Evolutionary conservation across 2,113 vertebrate species (phyloP), one percentile per base, ranked within the genome.

Genomic region (Xiphorhynchus elegans): DNA sequence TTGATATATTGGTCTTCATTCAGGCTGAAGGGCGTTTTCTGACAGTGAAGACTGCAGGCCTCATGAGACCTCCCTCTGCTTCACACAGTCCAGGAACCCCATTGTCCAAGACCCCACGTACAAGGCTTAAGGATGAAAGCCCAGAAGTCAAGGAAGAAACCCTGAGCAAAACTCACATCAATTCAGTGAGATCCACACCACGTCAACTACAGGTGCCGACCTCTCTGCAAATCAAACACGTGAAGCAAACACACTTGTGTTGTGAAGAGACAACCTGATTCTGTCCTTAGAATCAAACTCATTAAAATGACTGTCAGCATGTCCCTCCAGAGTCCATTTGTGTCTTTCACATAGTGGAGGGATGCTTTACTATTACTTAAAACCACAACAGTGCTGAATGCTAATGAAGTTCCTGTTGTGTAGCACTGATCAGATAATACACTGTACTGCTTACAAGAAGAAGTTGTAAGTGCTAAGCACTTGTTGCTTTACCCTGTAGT

Each of bases 381-480:
- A 95, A 95, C 82, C 85, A 6, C 93, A 96, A 80, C 59, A 91
- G 72, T 67, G 67, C 60, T 87, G 70, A 90, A 94, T 76, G 42
- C 85, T 95, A 96, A 87, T 96, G 86, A 62, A 95, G 91, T 96
- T 96, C 92, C 93, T 93, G 92, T 96, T 97, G 87, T 90, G 87
- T 87, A 84, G 83, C 13, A 6, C 90, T 89, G 89, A 90, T 97
- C 95, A 93, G 94, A 96, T 94, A 95, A 92, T 95, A 74, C 14
- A 75, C 70, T 86, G 84, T 84, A 89, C 39, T 28, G 55, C 92
- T 75, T 56, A 60, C 56, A 95, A 85, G 68, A 91, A 79, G 49
- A 59, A 90, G 79, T 67, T 84, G 4, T 83, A 87, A 94, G 40
- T 50, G 84, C 55, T 80, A 70, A 86, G 83, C 79, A 23, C 68